Conservation (phyloP, 53 echinoderm and acorn worm species). For the Antedon mediterranea region DNA sequence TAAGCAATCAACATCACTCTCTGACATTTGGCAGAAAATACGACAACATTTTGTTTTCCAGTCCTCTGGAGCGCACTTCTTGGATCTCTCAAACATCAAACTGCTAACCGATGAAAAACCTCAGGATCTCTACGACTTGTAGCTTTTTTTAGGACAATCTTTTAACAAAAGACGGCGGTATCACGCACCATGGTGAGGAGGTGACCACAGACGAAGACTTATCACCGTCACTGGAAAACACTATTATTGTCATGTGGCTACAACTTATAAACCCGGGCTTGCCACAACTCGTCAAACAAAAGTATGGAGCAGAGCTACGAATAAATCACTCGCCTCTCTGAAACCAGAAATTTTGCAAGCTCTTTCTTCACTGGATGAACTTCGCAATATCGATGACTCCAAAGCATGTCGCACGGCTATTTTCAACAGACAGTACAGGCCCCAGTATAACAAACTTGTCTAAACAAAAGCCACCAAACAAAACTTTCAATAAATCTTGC, state of each 20-base stretch:
- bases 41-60: no score
- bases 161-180: not conserved
- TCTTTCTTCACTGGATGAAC: not conserved
- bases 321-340: not conserved
- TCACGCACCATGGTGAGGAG: not conserved
- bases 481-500: not conserved
- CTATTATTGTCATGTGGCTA: not conserved
- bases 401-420: not conserved
- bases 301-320: slow-evolving; percentile 1
- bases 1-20: no score
- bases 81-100: no score
- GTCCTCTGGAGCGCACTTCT: no score
- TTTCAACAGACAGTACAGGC: not conserved
- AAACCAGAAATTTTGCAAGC: slow-evolving; percentile 3
- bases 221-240: slow-evolving; percentile 1
- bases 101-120: no score
- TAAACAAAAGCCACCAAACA: not conserved
- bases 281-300: not conserved
- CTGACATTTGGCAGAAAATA: no score
- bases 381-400: not conserved
- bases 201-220: not conserved
- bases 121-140: no score
- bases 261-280: not conserved
- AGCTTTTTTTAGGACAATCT: slow-evolving; percentile 4
- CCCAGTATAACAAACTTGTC: no score